Percentiles rank a stretch among this genome's conserved stretches.
These are phyloP conservation scores for Valencia hispanica DNA, from an alignment of 2,797 vertebrate genomes.

Conservation along the genomic window DNA sequence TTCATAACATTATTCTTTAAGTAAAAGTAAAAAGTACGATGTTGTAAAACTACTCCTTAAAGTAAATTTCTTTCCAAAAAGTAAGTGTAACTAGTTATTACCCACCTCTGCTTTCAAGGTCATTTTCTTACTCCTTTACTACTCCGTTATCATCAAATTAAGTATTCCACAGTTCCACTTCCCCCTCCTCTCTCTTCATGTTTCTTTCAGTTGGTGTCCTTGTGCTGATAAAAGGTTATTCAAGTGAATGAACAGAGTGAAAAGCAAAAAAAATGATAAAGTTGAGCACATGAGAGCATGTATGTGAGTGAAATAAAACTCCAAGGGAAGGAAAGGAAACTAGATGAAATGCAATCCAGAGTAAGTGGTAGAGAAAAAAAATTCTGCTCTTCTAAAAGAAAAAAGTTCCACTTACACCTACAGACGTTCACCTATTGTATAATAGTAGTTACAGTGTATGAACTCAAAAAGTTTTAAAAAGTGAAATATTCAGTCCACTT, in stretches of 20 bases:
- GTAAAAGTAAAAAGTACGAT: too few species aligned
- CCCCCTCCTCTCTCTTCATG: not conserved
- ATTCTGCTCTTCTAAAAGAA: not conserved
- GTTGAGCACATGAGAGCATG: not conserved
- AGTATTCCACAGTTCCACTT: not conserved
- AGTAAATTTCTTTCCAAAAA: too few species aligned
- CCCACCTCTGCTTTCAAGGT: not conserved
- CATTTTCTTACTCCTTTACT: not conserved
- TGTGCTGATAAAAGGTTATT: constrained; percentile 4
- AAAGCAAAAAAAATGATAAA: not conserved
- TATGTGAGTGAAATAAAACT: not conserved
- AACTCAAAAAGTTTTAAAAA: too few species aligned
- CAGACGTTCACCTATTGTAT: too few species aligned
- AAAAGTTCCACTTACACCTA: not conserved
- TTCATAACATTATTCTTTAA: too few species aligned
- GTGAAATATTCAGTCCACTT: too few species aligned
- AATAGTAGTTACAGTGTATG: too few species aligned
- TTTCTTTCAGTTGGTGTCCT: constrained; percentile 12
- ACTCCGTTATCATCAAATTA: not conserved
- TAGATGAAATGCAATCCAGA: not conserved
- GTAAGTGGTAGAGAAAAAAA: too few species aligned
- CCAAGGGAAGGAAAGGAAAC: not conserved
- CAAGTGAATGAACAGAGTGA: not conserved
- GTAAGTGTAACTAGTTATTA: too few species aligned
- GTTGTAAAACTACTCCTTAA: too few species aligned